Percentiles rank a stretch among this genome's conserved stretches.
These are phyloP conservation scores for Nycticryphes semicollaris DNA, from an alignment of 2,113 vertebrate genomes.

Conservation along the genomic window DNA sequence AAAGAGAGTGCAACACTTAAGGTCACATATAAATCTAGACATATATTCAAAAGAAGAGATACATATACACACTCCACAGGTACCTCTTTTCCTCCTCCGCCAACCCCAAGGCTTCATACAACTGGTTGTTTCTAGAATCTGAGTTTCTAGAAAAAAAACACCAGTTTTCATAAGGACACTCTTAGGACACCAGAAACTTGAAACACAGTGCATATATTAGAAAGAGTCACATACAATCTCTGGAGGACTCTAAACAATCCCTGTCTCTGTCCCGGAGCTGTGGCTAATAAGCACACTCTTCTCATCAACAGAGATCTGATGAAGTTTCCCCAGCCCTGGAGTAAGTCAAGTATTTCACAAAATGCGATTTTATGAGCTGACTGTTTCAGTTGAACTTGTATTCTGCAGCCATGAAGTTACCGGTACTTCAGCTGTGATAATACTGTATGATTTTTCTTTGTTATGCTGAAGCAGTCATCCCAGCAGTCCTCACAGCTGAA, in stretches of 20 bases:
- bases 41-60: constrained; percentile 65
- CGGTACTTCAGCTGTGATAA: neutral
- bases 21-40: constrained; percentile 60
- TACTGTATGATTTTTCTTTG: neutral
- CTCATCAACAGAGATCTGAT: neutral
- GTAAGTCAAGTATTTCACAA: neutral
- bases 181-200: constrained; percentile 56
- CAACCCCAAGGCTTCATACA: constrained; percentile 71
- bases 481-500: neutral
- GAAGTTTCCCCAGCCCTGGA: constrained; percentile 4
- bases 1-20: constrained; percentile 46
- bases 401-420: neutral
- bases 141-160: constrained; percentile 71
- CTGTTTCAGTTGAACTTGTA: neutral
- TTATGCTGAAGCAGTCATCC: neutral
- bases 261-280: neutral
- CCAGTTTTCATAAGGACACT: constrained; percentile 68
- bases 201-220: constrained; percentile 49
- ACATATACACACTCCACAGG: constrained; percentile 69
- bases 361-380: neutral
- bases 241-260: neutral
- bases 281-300: neutral
- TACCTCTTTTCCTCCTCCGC: constrained; percentile 68
- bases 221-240: constrained; percentile 26
- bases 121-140: constrained; percentile 71